Base-by-base conservation (phyloP, 1,140 invertebrate species). In the Listronotus oregonensis region DNA sequence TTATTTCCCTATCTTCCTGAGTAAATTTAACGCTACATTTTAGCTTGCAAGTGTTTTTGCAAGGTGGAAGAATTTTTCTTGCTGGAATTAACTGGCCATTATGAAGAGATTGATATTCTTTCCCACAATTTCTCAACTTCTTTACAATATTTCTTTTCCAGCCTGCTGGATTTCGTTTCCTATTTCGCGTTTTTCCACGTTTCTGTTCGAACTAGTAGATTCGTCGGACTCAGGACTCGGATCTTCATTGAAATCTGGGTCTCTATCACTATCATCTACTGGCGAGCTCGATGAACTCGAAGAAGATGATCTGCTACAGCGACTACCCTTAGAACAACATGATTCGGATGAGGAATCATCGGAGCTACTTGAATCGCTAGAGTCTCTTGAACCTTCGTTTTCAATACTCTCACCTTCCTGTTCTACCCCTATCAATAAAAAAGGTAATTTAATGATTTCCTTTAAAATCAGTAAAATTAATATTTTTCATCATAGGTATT, bases 91-190 rank as follows among this genome's bases (percentile, higher is more conserved):
- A 54, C 21, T 54, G 6, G 6, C 51, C 51, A 15, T 6, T 54
- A 12, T 34, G 12, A 12, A 54, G 32, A 40, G 31, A 37, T 11
- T 42, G 31, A 40, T 66, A 66, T 46, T 37, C 50, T 61, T 60
- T 52, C 3, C 64, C 58, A 61, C 46, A 12, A 39, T 66, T 66
- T 51, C 64, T 39, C 9, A 61, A 32, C 17, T 32, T 50, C 31
- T 66, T 66, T 46, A 18, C 18, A 42, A 50, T 61, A 14, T 14
- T 12, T 42, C 40, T 14, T 42, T 11, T 42, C 14, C 14, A 42
- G 21, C 21, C 21, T 27, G 21, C 21, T 42, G 14, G 14, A 32
- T n/a, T 27, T 46, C 15, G 31, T 59, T 61, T 58, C 15, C 9
- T 12, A 1, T 54, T 14, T n/a, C 31, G 17, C 40, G 40, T 42